Evolutionary conservation across 2,113 vertebrate species (phyloP).

Genomic region (Cyanocitta stelleri): DNA sequence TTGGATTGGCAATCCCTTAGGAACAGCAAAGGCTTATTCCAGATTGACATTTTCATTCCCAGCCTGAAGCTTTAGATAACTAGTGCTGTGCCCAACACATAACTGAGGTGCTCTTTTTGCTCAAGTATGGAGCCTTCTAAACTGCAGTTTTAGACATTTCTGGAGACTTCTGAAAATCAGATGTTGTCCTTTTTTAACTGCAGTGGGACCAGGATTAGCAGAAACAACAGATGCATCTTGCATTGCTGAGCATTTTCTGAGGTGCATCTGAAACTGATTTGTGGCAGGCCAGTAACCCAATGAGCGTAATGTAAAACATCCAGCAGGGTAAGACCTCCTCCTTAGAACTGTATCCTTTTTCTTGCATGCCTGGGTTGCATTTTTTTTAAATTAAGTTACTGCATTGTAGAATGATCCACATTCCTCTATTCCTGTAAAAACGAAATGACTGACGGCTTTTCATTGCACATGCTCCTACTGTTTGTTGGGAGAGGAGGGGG

Average conservation of each 20-base stretch:
- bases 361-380: conserved; percentile 13
- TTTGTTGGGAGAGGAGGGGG: background rate
- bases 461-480: background rate
- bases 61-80: background rate
- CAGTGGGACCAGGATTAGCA: background rate
- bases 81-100: background rate
- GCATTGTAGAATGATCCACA: background rate
- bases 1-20: background rate
- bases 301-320: conserved; percentile 10
- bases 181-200: background rate
- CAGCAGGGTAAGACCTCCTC: conserved; percentile 11
- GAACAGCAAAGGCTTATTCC: background rate
- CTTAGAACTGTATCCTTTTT: background rate
- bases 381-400: conserved; percentile 46
- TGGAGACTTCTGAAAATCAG: background rate
- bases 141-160: background rate
- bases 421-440: conserved; percentile 17
- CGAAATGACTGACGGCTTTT: background rate
- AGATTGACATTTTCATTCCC: background rate
- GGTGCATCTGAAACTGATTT: conserved; percentile 35
- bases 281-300: background rate
- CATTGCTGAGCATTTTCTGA: background rate
- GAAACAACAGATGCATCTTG: background rate
- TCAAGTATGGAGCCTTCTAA: background rate
- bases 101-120: background rate